Base-by-base conservation (phyloP, 2,888 invertebrate species). In the Clepsis dumicolana region DNA sequence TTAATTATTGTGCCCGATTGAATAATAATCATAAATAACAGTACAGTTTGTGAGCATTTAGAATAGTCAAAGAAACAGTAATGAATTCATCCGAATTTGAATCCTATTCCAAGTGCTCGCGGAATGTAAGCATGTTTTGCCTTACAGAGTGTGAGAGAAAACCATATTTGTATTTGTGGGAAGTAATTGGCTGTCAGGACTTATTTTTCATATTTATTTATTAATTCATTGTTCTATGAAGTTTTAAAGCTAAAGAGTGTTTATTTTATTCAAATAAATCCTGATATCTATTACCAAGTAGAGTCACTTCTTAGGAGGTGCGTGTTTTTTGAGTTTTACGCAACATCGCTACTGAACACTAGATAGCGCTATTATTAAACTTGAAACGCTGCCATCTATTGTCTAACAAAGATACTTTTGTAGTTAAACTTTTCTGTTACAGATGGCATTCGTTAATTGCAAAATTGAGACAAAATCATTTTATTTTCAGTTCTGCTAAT, bases 401-500 rank as follows among this genome's bases (percentile, higher is more conserved):
- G 21, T 41, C 44, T 10, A 21, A 8, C 8, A 21, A 10, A 21
- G 48, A 21, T 12, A 48, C 18, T 18, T 12, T 12, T n/a, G 4
- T 48, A 48, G 21, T 21, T 21, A 0, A 10, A 21, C 21, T 21
- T 48, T 2, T 21, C 1, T 10, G 4, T 12, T 10, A 48, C 21
- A 48, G 48, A 21, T 48, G 48, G 48, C 21, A 21, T 12, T 48
- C 21, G 12, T 2, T 21, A 16, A 8, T 21, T 12, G 14, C 4
- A 69, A 21, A 18, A 12, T 48, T 64, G 21, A 18, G 24, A n/a
- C 21, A 8, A 59, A 12, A 12, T 50, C 32, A 53, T 18, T 70
- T 60, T 70, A 35, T 71, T 85, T 84, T 52, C 83, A 98, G 98
- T 88, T 99, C 99, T 24, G 99, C 99, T 8, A 99, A 98, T 95